Conservation (phyloP, 2,113 vertebrate species). For the Sylvietta virens region DNA sequence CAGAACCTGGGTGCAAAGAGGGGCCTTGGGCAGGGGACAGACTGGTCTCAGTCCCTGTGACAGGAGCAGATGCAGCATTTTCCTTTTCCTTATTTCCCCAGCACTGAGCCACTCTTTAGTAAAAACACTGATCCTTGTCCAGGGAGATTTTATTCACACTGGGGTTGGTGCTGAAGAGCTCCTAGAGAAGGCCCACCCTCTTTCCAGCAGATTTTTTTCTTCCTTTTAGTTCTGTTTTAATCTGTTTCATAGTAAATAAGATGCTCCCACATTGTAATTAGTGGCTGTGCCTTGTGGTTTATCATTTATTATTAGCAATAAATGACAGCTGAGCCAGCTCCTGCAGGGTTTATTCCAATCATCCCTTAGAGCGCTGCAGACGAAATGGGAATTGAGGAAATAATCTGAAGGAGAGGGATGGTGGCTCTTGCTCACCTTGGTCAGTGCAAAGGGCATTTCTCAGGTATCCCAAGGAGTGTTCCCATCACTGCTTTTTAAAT, state of each 20-base stretch:
- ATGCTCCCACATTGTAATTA: neutral
- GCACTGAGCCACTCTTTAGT: neutral
- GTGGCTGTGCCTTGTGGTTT: neutral
- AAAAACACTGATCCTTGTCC: neutral
- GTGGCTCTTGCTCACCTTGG: neutral
- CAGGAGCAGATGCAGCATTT: neutral
- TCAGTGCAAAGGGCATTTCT: neutral
- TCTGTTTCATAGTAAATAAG: neutral
- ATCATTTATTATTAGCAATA: neutral
- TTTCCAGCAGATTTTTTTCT: neutral
- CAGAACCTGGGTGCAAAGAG: neutral
- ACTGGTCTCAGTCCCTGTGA: neutral
- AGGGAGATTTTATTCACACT: neutral
- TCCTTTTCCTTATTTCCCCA: neutral
- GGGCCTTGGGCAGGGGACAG: neutral
- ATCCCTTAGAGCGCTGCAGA: neutral
- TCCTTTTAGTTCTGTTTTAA: neutral
- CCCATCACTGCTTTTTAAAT: neutral
- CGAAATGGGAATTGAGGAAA: neutral
- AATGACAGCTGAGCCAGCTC: neutral
- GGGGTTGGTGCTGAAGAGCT: neutral
- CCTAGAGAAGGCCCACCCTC: no score
- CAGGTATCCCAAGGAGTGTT: neutral
- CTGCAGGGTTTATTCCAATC: neutral
- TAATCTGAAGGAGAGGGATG: neutral